phyloP scores from a whole-genome alignment of 2,797 vertebrate species.

The Brachyalestes nurse region DNA sequence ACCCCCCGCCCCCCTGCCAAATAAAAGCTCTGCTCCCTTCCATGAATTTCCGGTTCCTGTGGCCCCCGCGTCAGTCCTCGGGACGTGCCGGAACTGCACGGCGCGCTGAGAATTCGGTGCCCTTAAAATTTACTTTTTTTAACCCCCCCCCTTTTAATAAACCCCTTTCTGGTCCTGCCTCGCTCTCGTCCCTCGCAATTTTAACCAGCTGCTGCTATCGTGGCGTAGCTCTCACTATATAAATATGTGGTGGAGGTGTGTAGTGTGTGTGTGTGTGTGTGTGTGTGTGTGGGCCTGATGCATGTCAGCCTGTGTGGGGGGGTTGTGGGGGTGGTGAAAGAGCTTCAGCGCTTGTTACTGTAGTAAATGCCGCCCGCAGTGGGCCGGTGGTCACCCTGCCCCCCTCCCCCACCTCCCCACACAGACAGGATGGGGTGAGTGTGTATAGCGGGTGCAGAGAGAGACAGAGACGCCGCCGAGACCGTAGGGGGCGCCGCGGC shows the following conservation, averaged over 20 bases:
- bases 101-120: conserved; percentile 70
- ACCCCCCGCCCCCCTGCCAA: conserved; percentile 64
- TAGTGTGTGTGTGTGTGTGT: conserved; percentile 64
- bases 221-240: conserved; percentile 71
- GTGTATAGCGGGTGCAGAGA: conserved; percentile 86
- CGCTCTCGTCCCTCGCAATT: conserved; percentile 66
- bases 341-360: conserved; percentile 84
- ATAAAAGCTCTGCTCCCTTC: conserved; percentile 72
- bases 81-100: conserved; percentile 76
- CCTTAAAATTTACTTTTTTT: conserved; percentile 35
- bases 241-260: conserved; percentile 67
- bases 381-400: conserved; percentile 82
- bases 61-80: conserved; percentile 66
- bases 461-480: conserved; percentile 84
- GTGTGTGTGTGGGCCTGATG: conserved; percentile 54
- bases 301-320: conserved; percentile 40
- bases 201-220: conserved; percentile 68
- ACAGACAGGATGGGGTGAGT: conserved; percentile 86
- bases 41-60: conserved; percentile 70
- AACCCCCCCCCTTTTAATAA: conserved; percentile 57
- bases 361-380: conserved; percentile 83
- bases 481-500: conserved; percentile 82
- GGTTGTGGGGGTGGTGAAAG: conserved; percentile 44
- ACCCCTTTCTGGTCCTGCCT: conserved; percentile 69
- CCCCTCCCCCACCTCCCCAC: conserved; percentile 77